phyloP scores from a whole-genome alignment of 1,140 invertebrate genomes.

The Trichonephila clavipes region DNA sequence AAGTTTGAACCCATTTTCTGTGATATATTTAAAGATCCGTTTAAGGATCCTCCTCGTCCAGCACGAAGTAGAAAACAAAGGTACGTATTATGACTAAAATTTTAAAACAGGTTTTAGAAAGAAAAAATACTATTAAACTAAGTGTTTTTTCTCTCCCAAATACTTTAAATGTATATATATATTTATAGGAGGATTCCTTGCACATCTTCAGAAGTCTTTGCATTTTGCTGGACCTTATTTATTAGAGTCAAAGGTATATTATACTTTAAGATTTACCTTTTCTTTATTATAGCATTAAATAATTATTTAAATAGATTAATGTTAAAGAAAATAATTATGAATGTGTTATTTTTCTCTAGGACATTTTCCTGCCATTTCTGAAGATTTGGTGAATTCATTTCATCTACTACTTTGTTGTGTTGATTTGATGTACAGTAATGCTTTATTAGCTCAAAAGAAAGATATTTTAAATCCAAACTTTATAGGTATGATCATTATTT shows the following conservation, averaged over 20 bases:
- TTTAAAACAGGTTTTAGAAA: background rate
- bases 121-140: background rate
- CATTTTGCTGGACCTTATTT: slow-evolving; percentile 96
- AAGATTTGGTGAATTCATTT: slow-evolving; percentile 97
- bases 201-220: slow-evolving; percentile 90
- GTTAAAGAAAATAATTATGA: background rate
- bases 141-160: slow-evolving; percentile 25
- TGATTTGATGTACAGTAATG: slow-evolving; percentile 94
- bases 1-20: slow-evolving; percentile 95
- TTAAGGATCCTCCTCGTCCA: slow-evolving; percentile 83
- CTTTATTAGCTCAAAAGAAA: slow-evolving; percentile 88
- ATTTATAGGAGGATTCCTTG: slow-evolving; percentile 84
- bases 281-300: background rate
- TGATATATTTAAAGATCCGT: slow-evolving; percentile 88
- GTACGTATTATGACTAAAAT: slow-evolving; percentile 80
- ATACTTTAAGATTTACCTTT: slow-evolving; percentile 16
- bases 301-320: too few relatives aligned
- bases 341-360: slow-evolving; percentile 78
- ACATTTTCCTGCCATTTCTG: slow-evolving; percentile 86
- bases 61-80: slow-evolving; percentile 87
- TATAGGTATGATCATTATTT: slow-evolving; percentile 83
- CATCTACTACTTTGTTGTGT: slow-evolving; percentile 94
- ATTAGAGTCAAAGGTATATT: slow-evolving; percentile 90
- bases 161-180: background rate
- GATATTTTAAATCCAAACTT: slow-evolving; percentile 93